Base-by-base conservation (phyloP, 1,140 invertebrate genomes). In the Ditylenchus dipsaci region DNA sequence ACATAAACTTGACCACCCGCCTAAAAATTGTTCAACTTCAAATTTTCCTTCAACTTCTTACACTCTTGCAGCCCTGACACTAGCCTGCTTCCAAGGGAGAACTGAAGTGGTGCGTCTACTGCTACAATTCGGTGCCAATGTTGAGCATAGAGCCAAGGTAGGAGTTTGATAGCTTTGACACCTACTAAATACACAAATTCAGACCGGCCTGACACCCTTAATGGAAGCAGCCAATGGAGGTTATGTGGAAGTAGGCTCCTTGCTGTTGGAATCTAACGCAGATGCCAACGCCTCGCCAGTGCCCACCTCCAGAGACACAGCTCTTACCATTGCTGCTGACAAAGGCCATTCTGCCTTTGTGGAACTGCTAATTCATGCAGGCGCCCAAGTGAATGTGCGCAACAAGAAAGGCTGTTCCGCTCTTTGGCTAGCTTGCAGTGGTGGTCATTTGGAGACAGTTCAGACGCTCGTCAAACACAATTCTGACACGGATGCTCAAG, bases 331-430 rank as follows among this genome's bases (percentile, higher is more conserved):
- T 79, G 94, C 95, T 67, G 95, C 95, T 45, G 96, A 99, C 82
- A 99, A 98, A 84, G 96, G 96, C 0, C 95, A 99, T 85, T 90
- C 90, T 78, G 88, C 92, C 84, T 98, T 97, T 86, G 94, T 97
- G 15, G 92, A 96, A 84, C 86, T 96, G 33, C 78, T 88, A 17
- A 67, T 87, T 13, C 33, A 69, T 9, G 21, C 77, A 23, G 66
- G 67, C 13, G 80, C 81, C 1, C 15, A 90, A 72, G 91, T 97
- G 5, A 93, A 97, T 85, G 92, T 96, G 0, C 95, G 96, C 78
- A 99, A 98, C 84, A 99, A 98, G 83, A 99, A 99, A 86, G 95
- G 95, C 61, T 97, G 97, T 84, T 96, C 95, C 42, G 93, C 95
- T 0, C 85, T 99, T 0, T 99, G 95, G 95, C 84, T 98, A 57